Evolutionary conservation across 2,888 invertebrate genomes (phyloP).

Genomic region (Bugulina stolonifera): DNA sequence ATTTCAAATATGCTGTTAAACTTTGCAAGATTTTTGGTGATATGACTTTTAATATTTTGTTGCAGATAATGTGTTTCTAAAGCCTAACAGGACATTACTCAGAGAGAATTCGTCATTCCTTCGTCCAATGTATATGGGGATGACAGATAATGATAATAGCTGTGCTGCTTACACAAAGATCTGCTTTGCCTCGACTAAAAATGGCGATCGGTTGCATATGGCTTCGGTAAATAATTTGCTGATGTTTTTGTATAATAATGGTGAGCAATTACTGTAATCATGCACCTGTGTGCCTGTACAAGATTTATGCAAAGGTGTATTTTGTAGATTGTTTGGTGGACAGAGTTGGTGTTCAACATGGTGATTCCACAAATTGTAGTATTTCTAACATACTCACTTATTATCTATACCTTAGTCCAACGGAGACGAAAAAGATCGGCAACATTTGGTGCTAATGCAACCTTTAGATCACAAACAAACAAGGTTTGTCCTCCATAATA

Average conservation of each 20-base stretch:
- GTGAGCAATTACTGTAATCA: no score
- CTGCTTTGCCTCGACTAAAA: no score
- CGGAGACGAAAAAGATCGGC: not conserved
- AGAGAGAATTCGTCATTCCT: not conserved
- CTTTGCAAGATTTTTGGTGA: no score
- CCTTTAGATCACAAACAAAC: not conserved
- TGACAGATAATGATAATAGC: not conserved
- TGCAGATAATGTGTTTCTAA: not conserved
- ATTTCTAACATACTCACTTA: not conserved
- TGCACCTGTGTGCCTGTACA: no score
- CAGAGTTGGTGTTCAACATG: not conserved
- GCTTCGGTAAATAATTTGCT: no score
- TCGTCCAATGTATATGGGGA: not conserved
- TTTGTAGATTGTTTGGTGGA: not conserved
- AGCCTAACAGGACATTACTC: constrained; percentile 3
- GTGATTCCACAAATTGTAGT: not conserved
- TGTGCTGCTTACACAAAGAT: not conserved
- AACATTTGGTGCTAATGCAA: not conserved
- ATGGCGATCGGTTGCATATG: no score
- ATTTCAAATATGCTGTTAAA: no score
- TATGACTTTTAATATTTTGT: no score
- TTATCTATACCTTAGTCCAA: not conserved
- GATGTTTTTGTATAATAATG: no score
- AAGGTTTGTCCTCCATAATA: constrained; percentile 1
- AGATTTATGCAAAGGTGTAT: no score